Evolutionary conservation across 1,140 invertebrate genomes (phyloP), one percentile per base, ranked within the genome.

Genomic region (Drosophila sp.): DNA sequence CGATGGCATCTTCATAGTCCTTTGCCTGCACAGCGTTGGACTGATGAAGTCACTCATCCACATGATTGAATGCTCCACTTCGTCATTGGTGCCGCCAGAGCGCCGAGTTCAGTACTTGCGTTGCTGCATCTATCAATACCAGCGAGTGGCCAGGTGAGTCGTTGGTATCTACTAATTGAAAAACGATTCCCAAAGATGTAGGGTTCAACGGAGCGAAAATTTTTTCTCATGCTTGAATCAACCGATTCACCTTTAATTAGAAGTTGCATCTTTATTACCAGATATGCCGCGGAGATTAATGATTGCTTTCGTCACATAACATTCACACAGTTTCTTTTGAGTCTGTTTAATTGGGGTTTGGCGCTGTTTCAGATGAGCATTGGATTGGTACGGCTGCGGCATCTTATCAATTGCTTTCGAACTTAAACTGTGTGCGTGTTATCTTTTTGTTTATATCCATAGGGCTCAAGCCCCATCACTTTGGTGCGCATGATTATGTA

Each of bases 81-180:
- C 90, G 2, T 27, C 72, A 7, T 23, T 79, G 6, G 70, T 91
- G 38, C 90, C 90, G 0, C 54, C 40, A 4, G 70, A 80, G 33
- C 66, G 72, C 33, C 76, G 90, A 7, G 55, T 91, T 11, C 71
- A 84, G 35, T 91, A 90, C 58, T 47, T 91, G 17, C 68, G 90
- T 8, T 84, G 79, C 58, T 90, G 85, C 40, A 91, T 91, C 50
- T 78, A 75, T 73, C 85, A 91, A 54, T 84, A 90, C 60, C 89
- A 90, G 29, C 67, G 89, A 8, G 72, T 89, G 38, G 44, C 72
- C 29, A 56, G 58, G 70, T 72, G 70, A 71, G 75, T 79, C 50
- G 77, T 70, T 62, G 23, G 1, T 6, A n/a, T 33, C 3, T 33
- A 4, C 40, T 10, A 23, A 7, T 47, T 47, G 4, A n/a, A 38